A percentile compares a stretch with the other conserved stretches of the same genome.
Evolutionary conservation across 2,113 vertebrate species (phyloP).

Genomic region (Conger conger): DNA sequence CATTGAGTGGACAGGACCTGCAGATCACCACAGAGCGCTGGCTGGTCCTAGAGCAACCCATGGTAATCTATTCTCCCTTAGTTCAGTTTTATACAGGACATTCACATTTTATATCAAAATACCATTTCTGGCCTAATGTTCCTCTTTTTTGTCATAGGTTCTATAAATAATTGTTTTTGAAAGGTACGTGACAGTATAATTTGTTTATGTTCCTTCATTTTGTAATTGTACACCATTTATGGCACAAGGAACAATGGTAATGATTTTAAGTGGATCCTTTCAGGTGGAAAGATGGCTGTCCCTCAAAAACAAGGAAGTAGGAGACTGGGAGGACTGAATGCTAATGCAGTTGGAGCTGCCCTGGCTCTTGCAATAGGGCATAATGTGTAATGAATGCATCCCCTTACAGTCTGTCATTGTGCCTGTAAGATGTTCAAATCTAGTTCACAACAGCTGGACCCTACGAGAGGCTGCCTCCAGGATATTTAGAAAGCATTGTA

Average conservation of each 20-base stretch:
- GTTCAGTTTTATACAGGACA: background rate
- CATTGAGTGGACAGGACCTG: conserved; percentile 85
- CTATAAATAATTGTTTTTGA: background rate
- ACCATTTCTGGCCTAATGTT: background rate
- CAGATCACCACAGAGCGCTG: conserved; percentile 86
- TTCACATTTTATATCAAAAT: background rate
- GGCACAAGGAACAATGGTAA: background rate
- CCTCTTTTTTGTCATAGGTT: conserved; percentile 19
- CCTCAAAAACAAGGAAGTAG: background rate
- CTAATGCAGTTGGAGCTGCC: conserved; percentile 5
- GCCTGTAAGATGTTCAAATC: conserved; percentile 46
- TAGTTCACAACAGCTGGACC: background rate
- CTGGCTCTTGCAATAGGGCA: background rate
- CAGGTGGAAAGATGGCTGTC: background rate
- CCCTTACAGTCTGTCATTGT: conserved; percentile 33
- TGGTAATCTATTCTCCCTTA: conserved; percentile 45
- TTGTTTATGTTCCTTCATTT: background rate
- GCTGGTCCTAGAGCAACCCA: conserved; percentile 82
- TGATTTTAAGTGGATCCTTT: background rate
- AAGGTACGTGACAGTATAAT: conserved; percentile 1
- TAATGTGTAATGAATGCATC: conserved; percentile 8
- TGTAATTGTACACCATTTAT: background rate
- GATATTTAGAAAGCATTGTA: background rate
- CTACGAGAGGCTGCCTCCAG: background rate
- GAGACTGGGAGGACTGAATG: conserved; percentile 11